A percentile compares a stretch with the other conserved stretches of the same genome.
Evolutionary conservation across 1,140 invertebrate genomes (phyloP).

Genomic region (Aphaenogaster floridana): DNA sequence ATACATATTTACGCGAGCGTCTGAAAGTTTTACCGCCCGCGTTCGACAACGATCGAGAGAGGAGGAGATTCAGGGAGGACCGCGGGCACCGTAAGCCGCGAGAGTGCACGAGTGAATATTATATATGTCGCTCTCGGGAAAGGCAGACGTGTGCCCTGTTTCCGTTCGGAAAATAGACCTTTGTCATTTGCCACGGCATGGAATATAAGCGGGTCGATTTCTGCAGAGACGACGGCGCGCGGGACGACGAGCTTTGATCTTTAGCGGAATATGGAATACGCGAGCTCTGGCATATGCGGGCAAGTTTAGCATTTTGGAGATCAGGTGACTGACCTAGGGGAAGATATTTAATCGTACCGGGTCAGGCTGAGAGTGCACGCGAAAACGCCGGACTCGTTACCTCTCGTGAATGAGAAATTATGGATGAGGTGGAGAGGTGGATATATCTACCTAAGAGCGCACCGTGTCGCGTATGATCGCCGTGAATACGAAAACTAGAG

Average conservation of each 20-base stretch:
- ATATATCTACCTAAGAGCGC: background rate
- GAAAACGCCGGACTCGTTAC: slow-evolving; percentile 4
- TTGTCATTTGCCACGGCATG: slow-evolving; percentile 53
- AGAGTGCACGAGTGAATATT: slow-evolving; percentile 49
- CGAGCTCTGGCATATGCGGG: background rate
- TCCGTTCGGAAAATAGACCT: slow-evolving; percentile 48
- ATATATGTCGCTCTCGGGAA: slow-evolving; percentile 34
- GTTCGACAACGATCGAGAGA: slow-evolving; percentile 12
- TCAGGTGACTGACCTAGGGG: slow-evolving; percentile 23
- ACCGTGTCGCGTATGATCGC: background rate
- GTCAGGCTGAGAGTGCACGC: background rate
- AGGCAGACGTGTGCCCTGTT: background rate
- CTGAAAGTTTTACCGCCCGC: slow-evolving; percentile 20
- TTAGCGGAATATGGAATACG: slow-evolving; percentile 45
- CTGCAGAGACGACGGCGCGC: slow-evolving; percentile 11
- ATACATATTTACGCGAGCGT: slow-evolving; percentile 6
- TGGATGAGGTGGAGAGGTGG: background rate
- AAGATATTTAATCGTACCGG: slow-evolving; percentile 26
- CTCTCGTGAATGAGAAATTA: slow-evolving; percentile 33
- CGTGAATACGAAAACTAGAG: background rate
- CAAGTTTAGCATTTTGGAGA: slow-evolving; percentile 43
- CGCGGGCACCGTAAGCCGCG: background rate
- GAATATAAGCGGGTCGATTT: slow-evolving; percentile 53
- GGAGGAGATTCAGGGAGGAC: background rate
- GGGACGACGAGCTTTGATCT: slow-evolving; percentile 42